Evolutionary conservation across 2,888 invertebrate genomes (phyloP), one percentile per base, ranked within the genome.

Genomic region (Conomelus anceps): DNA sequence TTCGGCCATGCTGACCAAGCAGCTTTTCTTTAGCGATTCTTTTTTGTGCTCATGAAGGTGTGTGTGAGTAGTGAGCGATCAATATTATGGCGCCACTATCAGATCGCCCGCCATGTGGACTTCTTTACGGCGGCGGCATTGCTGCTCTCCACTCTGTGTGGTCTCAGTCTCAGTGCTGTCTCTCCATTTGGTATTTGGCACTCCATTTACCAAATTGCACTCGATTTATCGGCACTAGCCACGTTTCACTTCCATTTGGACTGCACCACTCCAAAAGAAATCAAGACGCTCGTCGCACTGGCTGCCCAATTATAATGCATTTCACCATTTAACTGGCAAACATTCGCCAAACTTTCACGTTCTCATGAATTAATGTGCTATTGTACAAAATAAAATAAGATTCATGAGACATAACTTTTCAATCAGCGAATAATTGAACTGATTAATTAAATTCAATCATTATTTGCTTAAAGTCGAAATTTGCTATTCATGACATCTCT

Each of bases 121-220:
- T 63, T 17, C 34, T 34, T 34, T 17, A 34, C 34, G 17, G 34
- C 34, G 1, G 11, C 11, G 34, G 34, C 34, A 9, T 34, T 1
- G 13, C 34, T 63, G 20, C n/a, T 17, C 17, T 41, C 23, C 88
- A 90, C 26, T 6, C n/a, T 4, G 11, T 26, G 26, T 90, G 85
- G 91, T 91, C 91, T 91, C 87, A 90, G 87, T 89, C 88, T 86
- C 91, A 91, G 90, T 88, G 4, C 26, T n/a, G 63, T 63, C n/a
- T 63, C 63, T 63, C n/a, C 24, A n/a, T n/a, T 63, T 63, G 63
- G 63, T n/a, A 34, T 13, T 34, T 17, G 34, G 34, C 34, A 63
- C 63, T 63, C n/a, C 63, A 63, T 63, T 63, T n/a, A 20, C n/a
- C 63, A 63, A 63, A 63, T 63, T 63, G 63, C 63, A 63, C 63